Conservation (phyloP, 2,888 invertebrate genomes). For the Acanthopleura granulata region DNA sequence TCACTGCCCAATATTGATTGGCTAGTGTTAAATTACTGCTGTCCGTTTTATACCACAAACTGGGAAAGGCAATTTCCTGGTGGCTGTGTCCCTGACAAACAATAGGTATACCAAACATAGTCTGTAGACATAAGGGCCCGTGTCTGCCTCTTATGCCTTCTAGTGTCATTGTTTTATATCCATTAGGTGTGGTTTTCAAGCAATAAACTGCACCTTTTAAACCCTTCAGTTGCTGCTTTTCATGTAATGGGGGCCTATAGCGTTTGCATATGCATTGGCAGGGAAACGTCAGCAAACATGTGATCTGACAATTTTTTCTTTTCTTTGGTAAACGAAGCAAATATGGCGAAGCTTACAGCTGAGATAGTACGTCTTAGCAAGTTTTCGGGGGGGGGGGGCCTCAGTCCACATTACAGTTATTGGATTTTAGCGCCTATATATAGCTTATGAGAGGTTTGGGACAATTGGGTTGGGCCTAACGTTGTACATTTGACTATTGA, state of each 20-base stretch:
- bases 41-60: slow-evolving; percentile 3
- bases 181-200: not conserved
- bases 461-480: not conserved
- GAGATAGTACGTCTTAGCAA: too few relatives aligned
- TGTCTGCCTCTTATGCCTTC: too few relatives aligned
- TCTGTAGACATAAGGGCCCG: too few relatives aligned
- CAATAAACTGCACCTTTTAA: not conserved
- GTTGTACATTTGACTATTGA: too few relatives aligned
- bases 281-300: not conserved
- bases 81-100: not conserved
- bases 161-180: too few relatives aligned
- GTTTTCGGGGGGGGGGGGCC: too few relatives aligned
- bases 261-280: not conserved
- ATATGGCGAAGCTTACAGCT: too few relatives aligned
- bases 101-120: slow-evolving; percentile 13
- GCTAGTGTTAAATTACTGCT: slow-evolving; percentile 15
- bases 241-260: not conserved
- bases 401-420: not conserved
- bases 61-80: slow-evolving; percentile 1
- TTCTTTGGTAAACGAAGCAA: too few relatives aligned
- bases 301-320: not conserved
- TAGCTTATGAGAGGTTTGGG: not conserved
- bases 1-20: slow-evolving; percentile 12
- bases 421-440: slow-evolving; percentile 14
- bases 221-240: not conserved